Percentiles rank a stretch among this genome's conserved stretches.
These are phyloP conservation scores for Lanius collurio DNA, from an alignment of 2,113 vertebrate species.

Conservation along the genomic window DNA sequence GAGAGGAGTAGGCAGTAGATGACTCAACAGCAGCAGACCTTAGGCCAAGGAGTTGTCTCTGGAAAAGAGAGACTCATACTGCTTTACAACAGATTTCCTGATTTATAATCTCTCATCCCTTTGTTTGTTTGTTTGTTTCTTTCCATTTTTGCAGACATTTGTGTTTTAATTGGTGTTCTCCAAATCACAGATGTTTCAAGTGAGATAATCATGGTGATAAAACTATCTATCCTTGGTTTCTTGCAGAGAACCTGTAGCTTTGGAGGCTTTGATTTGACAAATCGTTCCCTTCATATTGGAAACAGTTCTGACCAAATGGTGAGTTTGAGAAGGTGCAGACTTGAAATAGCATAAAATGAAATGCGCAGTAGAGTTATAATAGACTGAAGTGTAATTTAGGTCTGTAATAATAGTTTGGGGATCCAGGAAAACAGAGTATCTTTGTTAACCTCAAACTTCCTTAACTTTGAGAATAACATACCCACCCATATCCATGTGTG, in stretches of 20 bases:
- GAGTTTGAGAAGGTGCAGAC: slow-evolving; percentile 63
- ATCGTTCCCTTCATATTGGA: slow-evolving; percentile 91
- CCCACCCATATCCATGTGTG: neutral
- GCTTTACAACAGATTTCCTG: slow-evolving; percentile 40
- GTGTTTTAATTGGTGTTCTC: slow-evolving; percentile 36
- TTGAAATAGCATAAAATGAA: slow-evolving; percentile 29
- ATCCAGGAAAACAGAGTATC: slow-evolving; percentile 14
- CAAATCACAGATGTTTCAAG: neutral
- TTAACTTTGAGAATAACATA: slow-evolving; percentile 35
- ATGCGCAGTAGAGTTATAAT: neutral
- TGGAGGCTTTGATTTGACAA: slow-evolving; percentile 95
- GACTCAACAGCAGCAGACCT: slow-evolving; percentile 31
- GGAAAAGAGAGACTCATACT: slow-evolving; percentile 32
- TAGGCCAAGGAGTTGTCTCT: neutral
- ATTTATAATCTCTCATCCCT: slow-evolving; percentile 57
- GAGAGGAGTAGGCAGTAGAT: slow-evolving; percentile 1
- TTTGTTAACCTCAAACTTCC: slow-evolving; percentile 7
- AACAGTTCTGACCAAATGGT: slow-evolving; percentile 82
- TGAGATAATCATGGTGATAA: neutral
- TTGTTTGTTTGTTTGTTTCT: slow-evolving; percentile 11
- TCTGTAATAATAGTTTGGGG: slow-evolving; percentile 15
- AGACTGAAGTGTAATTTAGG: slow-evolving; percentile 1
- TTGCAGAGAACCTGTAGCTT: slow-evolving; percentile 96
- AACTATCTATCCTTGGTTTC: neutral
- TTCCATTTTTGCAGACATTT: slow-evolving; percentile 57